These are phyloP conservation scores for Xenops minutus DNA, from an alignment of 2,797 vertebrate genomes.

Conservation along the genomic window DNA sequence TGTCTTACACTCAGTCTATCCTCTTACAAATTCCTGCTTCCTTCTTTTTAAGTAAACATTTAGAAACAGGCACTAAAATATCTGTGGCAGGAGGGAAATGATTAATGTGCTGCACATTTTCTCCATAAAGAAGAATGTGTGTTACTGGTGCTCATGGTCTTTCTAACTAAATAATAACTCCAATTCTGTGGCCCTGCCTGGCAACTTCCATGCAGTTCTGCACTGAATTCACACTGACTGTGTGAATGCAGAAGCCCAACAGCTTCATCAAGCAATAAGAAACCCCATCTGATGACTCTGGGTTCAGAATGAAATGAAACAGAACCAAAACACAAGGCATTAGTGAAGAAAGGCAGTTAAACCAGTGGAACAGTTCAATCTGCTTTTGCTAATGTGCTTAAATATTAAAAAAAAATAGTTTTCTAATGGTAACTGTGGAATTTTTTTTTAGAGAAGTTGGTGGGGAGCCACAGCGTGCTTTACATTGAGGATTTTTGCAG, in stretches of 20 bases:
- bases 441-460: rapidly evolving
- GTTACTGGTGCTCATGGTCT: rapidly evolving
- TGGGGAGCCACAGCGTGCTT: not conserved
- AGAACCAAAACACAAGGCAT: not conserved
- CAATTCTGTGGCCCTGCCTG: rapidly evolving
- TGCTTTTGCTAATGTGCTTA: not conserved
- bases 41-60: not conserved
- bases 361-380: not conserved
- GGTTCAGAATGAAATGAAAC: not conserved
- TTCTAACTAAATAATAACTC: rapidly evolving
- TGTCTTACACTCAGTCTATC: not conserved
- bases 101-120: rapidly evolving
- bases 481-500: not conserved
- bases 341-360: not conserved
- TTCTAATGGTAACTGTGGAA: not conserved
- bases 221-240: not conserved
- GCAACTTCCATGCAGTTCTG: not conserved
- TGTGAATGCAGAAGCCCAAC: not conserved
- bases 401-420: not conserved
- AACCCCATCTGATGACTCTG: not conserved
- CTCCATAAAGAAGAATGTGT: rapidly evolving
- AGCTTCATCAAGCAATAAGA: not conserved
- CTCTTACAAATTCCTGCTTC: not conserved
- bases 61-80: not conserved
- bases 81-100: not conserved